These are phyloP conservation scores for Erebia palarica DNA, from an alignment of 2,888 invertebrate genomes.

Conservation along the genomic window DNA sequence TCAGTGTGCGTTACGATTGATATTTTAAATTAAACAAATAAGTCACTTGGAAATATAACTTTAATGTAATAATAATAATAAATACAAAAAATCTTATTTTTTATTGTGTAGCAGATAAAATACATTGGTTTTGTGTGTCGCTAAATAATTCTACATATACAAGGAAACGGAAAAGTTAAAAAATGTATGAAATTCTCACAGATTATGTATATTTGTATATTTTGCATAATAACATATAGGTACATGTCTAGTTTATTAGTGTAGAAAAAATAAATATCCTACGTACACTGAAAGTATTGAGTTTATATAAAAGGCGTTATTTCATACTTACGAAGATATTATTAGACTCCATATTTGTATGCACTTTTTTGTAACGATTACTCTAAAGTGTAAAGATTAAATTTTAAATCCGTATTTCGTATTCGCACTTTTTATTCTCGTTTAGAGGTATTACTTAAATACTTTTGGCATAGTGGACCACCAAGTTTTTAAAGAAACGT, in stretches of 20 bases:
- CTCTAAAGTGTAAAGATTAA: not conserved
- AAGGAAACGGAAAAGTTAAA: conserved; percentile 2
- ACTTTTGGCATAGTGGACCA: too few species aligned
- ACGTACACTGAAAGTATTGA: not conserved
- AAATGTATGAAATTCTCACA: conserved; percentile 4
- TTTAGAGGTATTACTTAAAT: too few species aligned
- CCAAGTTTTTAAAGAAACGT: too few species aligned
- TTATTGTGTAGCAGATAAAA: conserved; percentile 16
- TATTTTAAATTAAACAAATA: not conserved
- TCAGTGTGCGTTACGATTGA: too few species aligned
- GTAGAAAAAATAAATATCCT: conserved; percentile 1
- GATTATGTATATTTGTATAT: conserved; percentile 1
- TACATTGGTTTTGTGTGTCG: conserved; percentile 1
- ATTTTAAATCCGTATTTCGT: not conserved
- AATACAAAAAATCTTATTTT: conserved; percentile 8
- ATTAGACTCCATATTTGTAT: too few species aligned
- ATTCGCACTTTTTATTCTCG: not conserved
- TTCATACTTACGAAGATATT: too few species aligned
- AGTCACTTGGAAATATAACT: conserved; percentile 13
- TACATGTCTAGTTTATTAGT: not conserved
- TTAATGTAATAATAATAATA: conserved; percentile 9
- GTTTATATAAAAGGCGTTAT: too few species aligned
- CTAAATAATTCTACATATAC: conserved; percentile 5
- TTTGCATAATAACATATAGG: not conserved
- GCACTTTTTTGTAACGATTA: not conserved